Base-by-base conservation (phyloP, 2,888 invertebrate species). In the Poecilobothrus nobilitatus region DNA sequence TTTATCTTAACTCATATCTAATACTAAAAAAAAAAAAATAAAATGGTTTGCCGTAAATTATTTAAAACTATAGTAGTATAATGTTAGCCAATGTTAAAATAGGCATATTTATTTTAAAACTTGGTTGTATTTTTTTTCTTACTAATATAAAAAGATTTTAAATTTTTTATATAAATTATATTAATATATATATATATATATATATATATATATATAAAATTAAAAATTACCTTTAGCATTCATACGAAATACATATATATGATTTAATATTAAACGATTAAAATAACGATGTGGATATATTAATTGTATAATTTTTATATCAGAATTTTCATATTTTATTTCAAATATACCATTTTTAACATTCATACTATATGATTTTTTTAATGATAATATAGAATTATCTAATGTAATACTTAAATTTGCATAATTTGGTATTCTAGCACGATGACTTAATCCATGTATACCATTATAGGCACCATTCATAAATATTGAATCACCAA, bases 361-460 rank as follows among this genome's bases (percentile, higher is more conserved):
- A 70, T 85, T 82, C 69, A 85, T 72, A 66, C 82, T 84, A 74
- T 84, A 85, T 18, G 72, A 70, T 37, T 68, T 66, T 22, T 66
- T 66, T 18, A 34, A 63, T 63, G 68, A 8, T 69, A 65, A 15
- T 53, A 21, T 20, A 66, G 62, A 27, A 53, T 63, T 53, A 3
- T 67, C 20, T 6, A 74, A 62, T 44, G 71, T 73, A 1, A 74
- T 70, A 15, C 64, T 74, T 20, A 87, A 80, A 73, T 86, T 86
- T 4, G 84, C 82, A 84, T 85, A 86, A 68, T 84, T 84, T n/a
- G 87, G 87, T 44, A 87, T 85, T 53, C 87, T 82, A 0, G 87
- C 87, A 9, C 87, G 82, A 68, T 84, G 85, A 71, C 87, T 87
- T 63, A 84, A 80, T 0, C 87, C 87, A 1, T 78, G 80, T 8